Conservation (phyloP, 2,888 invertebrate species). For the Theretra japonica region DNA sequence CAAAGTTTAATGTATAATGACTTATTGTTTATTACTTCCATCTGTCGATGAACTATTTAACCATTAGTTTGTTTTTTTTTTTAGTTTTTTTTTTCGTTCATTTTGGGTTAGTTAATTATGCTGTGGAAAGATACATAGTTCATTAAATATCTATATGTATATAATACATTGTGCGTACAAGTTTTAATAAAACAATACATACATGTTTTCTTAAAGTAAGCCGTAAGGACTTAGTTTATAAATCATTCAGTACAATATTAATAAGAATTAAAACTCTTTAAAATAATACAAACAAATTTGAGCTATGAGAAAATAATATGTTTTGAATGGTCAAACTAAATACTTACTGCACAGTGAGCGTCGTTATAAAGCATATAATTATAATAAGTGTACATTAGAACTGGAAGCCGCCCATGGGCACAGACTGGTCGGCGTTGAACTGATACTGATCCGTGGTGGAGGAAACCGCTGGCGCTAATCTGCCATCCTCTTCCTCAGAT, state of each 20-base stretch:
- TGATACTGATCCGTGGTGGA: constrained; percentile 90
- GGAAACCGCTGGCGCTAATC: constrained; percentile 91
- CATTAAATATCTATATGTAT: not conserved
- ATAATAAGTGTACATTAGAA: constrained; percentile 84
- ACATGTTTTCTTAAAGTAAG: not conserved
- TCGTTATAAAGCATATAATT: constrained; percentile 42
- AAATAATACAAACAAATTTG: not conserved
- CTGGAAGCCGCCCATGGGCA: constrained; percentile 92
- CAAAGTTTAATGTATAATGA: constrained; percentile 17
- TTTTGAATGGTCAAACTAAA: constrained; percentile 33
- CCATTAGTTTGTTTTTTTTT: not conserved
- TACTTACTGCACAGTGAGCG: constrained; percentile 58
- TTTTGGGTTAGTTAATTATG: not conserved
- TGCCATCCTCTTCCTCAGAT: constrained; percentile 94
- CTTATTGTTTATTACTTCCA: not conserved
- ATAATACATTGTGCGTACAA: constrained; percentile 12
- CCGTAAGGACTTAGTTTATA: not conserved
- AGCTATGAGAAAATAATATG: not conserved
- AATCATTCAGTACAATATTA: not conserved
- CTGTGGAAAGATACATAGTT: constrained; percentile 2
- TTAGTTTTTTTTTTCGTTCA: not conserved
- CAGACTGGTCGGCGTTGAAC: constrained; percentile 88
- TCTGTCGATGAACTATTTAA: not conserved
- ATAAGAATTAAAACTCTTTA: not conserved
- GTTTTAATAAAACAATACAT: not conserved